Conservation (phyloP, 2,113 vertebrate genomes). For the Plectropomus leopardus region DNA sequence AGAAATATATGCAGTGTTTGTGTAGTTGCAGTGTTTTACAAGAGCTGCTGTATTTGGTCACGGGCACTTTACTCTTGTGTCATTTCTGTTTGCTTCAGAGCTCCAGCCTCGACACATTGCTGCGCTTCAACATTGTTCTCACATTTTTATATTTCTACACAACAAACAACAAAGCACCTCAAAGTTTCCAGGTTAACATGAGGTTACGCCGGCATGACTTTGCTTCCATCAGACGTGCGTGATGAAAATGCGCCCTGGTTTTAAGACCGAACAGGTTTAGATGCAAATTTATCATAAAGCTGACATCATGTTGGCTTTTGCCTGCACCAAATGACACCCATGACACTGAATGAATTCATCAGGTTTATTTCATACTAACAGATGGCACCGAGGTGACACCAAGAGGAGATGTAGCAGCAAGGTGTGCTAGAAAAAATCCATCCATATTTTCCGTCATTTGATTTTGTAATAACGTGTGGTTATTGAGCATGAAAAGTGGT, state of each 20-base stretch:
- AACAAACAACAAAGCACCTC: not conserved
- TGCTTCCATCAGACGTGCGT: not conserved
- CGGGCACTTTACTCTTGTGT: not conserved
- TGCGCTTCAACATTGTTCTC: constrained; percentile 3
- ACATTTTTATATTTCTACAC: constrained; percentile 5
- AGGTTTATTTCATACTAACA: constrained; percentile 31
- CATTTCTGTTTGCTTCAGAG: constrained; percentile 8
- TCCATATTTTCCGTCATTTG: constrained; percentile 10
- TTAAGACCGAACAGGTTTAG: not conserved
- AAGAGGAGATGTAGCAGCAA: constrained; percentile 23
- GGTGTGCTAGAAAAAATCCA: constrained; percentile 26
- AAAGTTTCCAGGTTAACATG: not conserved
- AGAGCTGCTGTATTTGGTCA: not conserved
- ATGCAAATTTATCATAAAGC: constrained; percentile 2
- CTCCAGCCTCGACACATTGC: not conserved
- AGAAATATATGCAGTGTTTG: not conserved
- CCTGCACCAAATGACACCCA: not conserved
- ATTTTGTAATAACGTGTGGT: constrained; percentile 22
- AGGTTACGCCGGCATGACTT: constrained; percentile 6
- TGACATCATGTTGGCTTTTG: constrained; percentile 14
- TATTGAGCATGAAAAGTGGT: constrained; percentile 1
- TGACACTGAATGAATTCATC: constrained; percentile 44
- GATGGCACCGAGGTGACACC: constrained; percentile 50
- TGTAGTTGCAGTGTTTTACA: not conserved
- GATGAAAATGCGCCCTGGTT: not conserved